Percentiles rank a stretch among this genome's conserved stretches.
These are phyloP conservation scores for Pogonognathellus flavescens DNA, from an alignment of 1,140 invertebrate genomes.

Conservation along the genomic window DNA sequence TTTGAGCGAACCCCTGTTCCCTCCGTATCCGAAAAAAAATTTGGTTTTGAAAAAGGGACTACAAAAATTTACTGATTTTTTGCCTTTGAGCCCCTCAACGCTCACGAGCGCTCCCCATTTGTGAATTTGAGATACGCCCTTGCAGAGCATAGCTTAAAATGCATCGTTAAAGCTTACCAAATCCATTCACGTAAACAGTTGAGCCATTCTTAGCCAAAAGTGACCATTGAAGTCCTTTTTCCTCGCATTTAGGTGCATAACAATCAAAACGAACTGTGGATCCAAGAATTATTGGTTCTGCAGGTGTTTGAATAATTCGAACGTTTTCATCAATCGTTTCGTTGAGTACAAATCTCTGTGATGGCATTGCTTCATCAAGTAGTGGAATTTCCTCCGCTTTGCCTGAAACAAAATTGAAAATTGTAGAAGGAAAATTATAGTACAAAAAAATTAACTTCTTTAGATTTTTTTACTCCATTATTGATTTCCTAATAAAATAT, in stretches of 20 bases:
- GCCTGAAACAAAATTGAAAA: background rate
- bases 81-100: no score
- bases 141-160: no score
- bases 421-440: no score
- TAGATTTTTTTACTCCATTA: no score
- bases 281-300: background rate
- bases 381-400: background rate
- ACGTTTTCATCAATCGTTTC: background rate
- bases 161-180: no score
- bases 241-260: slow-evolving; percentile 33
- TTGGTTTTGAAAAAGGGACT: no score
- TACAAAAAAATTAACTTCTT: no score
- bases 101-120: no score
- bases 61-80: no score
- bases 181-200: slow-evolving; percentile 12
- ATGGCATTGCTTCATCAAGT: background rate
- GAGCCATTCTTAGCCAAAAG: slow-evolving; percentile 10
- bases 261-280: slow-evolving; percentile 42
- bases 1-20: no score
- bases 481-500: background rate
- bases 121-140: no score
- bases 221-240: slow-evolving; percentile 23
- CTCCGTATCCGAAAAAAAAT: no score
- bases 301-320: background rate
- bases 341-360: background rate